Base-by-base conservation (phyloP, 2,113 vertebrate species). In the Pristiophorus japonicus region DNA sequence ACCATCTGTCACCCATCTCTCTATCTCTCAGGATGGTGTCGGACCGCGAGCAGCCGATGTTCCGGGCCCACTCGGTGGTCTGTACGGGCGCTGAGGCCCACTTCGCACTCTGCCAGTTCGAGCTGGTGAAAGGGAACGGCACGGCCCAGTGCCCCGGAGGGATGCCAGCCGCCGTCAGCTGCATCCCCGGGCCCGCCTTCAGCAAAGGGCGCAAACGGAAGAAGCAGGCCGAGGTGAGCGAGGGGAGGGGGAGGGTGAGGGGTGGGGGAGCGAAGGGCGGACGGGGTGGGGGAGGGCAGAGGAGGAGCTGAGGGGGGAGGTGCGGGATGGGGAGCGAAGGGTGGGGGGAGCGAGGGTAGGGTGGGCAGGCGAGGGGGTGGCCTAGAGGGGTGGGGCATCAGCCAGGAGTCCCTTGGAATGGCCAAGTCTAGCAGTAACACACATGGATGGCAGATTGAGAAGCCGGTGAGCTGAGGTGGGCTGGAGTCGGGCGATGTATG, bases 61-160 rank as follows among this genome's bases (percentile, higher is more conserved):
- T 97, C 97, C 97, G 97, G 88, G 96, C 99, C 95, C 98, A 98
- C 96, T 98, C 98, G 0, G 98, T 99, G 97, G 97, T 97, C 0
- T 99, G 99, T 87, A 47, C 96, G 0, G 99, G 99, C 78, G 98
- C 97, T 0, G 99, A 99, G 97, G 97, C 98, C 65, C 99, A 99
- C 96, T 97, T 99, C 96, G 99, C 99, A 34, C 97, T 98, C 96
- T 99, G 99, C 84, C 96, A 98, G 63, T 96, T 99, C 27, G 98
- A 99, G 97, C 99, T 98, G 97, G 98, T 97, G 97, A 97, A 97
- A 42, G 96, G 97, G 78, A 99, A 99, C 55, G 16, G 96, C 96
- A 98, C 98, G 0, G 73, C 96, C 0, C 27, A 96, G 96, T 99
- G 99, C 1, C 0, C 95, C 0, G 97, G 98, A 0, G 98, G 99